Evolutionary conservation across 2,888 invertebrate species (phyloP).

Genomic region (Busseola fusca): DNA sequence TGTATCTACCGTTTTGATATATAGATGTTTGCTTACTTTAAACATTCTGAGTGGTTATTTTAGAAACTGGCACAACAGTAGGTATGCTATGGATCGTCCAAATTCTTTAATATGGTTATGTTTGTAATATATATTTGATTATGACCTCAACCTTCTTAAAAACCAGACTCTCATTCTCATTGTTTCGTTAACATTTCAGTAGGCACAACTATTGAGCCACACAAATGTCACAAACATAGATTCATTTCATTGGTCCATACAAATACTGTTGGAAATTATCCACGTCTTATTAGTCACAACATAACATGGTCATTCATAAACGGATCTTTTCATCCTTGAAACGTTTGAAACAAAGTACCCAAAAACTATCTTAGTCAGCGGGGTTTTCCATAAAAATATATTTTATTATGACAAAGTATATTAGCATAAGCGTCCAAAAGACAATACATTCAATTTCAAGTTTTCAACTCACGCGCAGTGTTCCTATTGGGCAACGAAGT

Average conservation of each 20-base stretch:
- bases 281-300: slow-evolving; percentile 45
- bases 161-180: neutral
- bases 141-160: slow-evolving; percentile 15
- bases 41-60: no score
- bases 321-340: slow-evolving; percentile 57
- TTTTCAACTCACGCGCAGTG: slow-evolving; percentile 83
- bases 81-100: no score
- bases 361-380: slow-evolving; percentile 67
- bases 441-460: slow-evolving; percentile 77
- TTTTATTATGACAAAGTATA: slow-evolving; percentile 72
- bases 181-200: neutral
- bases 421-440: slow-evolving; percentile 78
- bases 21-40: no score
- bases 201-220: neutral
- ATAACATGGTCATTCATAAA: slow-evolving; percentile 30
- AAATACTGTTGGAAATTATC: slow-evolving; percentile 41
- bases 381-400: slow-evolving; percentile 73
- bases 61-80: no score
- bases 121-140: neutral
- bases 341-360: slow-evolving; percentile 49
- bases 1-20: no score
- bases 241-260: slow-evolving; percentile 41
- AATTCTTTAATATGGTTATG: neutral
- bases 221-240: neutral
- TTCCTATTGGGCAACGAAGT: slow-evolving; percentile 79